Conservation (phyloP, 1,140 invertebrate genomes). For the Zaprionus lachaisei region DNA sequence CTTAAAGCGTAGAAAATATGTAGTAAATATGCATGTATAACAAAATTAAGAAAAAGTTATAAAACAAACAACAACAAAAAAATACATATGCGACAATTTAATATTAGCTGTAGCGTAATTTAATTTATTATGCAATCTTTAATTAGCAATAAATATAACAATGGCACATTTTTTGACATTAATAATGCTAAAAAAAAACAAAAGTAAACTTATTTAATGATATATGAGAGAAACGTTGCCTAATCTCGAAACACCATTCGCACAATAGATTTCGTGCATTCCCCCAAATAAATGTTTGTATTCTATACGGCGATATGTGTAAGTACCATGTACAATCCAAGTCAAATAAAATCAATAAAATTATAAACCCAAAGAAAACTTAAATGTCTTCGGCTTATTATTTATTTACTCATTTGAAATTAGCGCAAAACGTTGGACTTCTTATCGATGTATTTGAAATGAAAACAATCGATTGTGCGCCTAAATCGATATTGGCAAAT, state of each 20-base stretch:
- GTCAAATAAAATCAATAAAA: constrained; percentile 52
- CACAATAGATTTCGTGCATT: constrained; percentile 53
- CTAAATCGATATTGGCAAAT: not conserved
- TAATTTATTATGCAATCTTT: constrained; percentile 59
- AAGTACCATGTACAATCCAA: constrained; percentile 50
- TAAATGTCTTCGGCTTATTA: too few relatives aligned
- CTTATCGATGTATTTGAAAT: not conserved
- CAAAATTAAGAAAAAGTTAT: constrained; percentile 56
- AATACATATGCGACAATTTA: constrained; percentile 64
- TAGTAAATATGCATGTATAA: constrained; percentile 65
- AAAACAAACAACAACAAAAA: constrained; percentile 37
- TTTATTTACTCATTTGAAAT: constrained; percentile 2
- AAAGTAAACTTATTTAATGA: constrained; percentile 38
- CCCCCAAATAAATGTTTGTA: constrained; percentile 43
- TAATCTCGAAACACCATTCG: constrained; percentile 51
- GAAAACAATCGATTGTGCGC: constrained; percentile 5
- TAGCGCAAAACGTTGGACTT: not conserved
- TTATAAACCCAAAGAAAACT: constrained; percentile 30
- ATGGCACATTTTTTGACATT: constrained; percentile 52
- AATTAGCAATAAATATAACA: constrained; percentile 47
- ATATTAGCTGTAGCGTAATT: constrained; percentile 79
- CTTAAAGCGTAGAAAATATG: constrained; percentile 65
- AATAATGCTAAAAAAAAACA: constrained; percentile 4
- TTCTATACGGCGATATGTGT: constrained; percentile 45
- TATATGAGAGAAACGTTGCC: constrained; percentile 35